These are phyloP conservation scores for Folsomia manolachei DNA, from an alignment of 2,888 invertebrate genomes.

Conservation along the genomic window DNA sequence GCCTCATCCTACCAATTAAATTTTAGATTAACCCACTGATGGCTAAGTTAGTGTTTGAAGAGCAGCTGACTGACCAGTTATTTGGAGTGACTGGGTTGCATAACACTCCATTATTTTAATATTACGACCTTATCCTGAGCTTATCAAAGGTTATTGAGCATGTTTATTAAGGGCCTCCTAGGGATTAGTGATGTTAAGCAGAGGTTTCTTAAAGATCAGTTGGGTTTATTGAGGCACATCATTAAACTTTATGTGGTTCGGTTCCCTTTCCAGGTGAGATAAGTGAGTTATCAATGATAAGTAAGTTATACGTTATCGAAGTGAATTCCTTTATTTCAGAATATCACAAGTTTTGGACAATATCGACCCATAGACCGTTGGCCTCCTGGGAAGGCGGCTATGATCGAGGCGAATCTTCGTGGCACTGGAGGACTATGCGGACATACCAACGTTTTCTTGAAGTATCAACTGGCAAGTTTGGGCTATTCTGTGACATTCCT, in stretches of 20 bases:
- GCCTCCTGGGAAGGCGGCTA: constrained; percentile 5
- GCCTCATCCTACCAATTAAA: too few relatives aligned
- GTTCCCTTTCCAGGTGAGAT: constrained; percentile 36
- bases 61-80: too few relatives aligned
- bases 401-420: neutral
- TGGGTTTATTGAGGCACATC: constrained; percentile 27
- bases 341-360: constrained; percentile 28
- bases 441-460: constrained; percentile 29
- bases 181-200: constrained; percentile 28
- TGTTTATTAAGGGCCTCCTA: constrained; percentile 26
- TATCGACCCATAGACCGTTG: constrained; percentile 24
- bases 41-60: too few relatives aligned
- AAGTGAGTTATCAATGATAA: too few relatives aligned
- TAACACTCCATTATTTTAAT: too few relatives aligned
- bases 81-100: too few relatives aligned
- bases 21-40: too few relatives aligned
- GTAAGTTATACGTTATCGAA: too few relatives aligned
- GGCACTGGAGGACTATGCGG: constrained; percentile 35
- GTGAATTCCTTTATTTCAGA: constrained; percentile 27
- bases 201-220: constrained; percentile 19
- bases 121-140: too few relatives aligned
- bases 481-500: constrained; percentile 15
- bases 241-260: constrained; percentile 18
- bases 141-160: constrained; percentile 6
- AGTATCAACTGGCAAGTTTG: constrained; percentile 26